Evolutionary conservation across 1,140 invertebrate species (phyloP).

Genomic region (Eriosoma lanigerum): DNA sequence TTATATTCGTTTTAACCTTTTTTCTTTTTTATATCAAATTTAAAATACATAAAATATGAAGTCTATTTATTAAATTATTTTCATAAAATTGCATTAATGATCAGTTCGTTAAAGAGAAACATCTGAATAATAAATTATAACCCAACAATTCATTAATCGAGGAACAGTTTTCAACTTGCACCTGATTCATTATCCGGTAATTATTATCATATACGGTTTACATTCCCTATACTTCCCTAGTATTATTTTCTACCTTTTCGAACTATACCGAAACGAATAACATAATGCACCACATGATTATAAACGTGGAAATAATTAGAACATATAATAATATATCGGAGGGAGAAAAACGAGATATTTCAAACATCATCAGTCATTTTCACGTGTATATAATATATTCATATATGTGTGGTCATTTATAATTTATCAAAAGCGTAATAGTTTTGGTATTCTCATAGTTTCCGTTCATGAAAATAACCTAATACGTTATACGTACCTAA

Average conservation of each 20-base stretch:
- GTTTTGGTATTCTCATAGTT: neutral
- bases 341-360: neutral
- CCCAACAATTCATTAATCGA: neutral
- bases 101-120: neutral
- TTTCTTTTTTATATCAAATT: no score
- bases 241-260: no score
- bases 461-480: neutral
- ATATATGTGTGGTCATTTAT: no score
- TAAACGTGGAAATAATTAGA: neutral
- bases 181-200: neutral
- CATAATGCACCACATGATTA: neutral
- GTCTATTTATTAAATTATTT: no score
- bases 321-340: neutral
- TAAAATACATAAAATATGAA: no score
- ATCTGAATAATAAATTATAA: neutral
- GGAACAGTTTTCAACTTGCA: neutral
- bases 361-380: neutral
- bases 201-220: neutral
- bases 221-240: neutral
- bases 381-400: no score
- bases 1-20: no score
- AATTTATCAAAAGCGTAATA: neutral
- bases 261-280: no score
- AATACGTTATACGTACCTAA: neutral
- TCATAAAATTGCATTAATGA: no score